A percentile compares a stretch with the other conserved stretches of the same genome.
These are phyloP conservation scores for Megaleporinus macrocephalus DNA, from an alignment of 2,113 vertebrate species.

Conservation along the genomic window DNA sequence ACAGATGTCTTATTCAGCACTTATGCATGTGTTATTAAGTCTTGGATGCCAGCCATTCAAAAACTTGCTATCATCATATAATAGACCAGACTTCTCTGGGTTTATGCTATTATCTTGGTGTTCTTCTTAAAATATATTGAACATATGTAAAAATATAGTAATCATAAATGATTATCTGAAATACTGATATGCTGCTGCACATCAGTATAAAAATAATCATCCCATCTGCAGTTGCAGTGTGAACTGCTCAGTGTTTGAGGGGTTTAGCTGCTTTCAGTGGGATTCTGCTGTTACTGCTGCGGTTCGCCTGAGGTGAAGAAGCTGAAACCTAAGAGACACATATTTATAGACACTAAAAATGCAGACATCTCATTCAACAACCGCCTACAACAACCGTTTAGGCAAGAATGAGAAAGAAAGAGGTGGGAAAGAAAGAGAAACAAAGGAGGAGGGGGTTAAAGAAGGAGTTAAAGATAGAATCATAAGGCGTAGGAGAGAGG, in stretches of 20 bases:
- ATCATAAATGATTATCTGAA: too few relatives aligned
- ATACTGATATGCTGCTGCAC: too few relatives aligned
- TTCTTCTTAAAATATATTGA: too few relatives aligned
- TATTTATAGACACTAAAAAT: conserved; percentile 39
- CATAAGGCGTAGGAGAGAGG: not conserved
- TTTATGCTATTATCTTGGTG: too few relatives aligned
- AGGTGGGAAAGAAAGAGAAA: not conserved
- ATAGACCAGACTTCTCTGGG: too few relatives aligned
- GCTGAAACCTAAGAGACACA: conserved; percentile 7
- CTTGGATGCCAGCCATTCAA: too few relatives aligned
- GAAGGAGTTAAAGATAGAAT: not conserved
- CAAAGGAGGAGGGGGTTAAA: conserved; percentile 3
- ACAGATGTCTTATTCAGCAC: too few relatives aligned
- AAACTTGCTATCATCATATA: too few relatives aligned
- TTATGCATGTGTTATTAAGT: too few relatives aligned
- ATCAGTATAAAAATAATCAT: too few relatives aligned
- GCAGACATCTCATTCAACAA: conserved; percentile 1
- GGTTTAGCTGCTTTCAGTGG: not conserved
- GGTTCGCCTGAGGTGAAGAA: not conserved
- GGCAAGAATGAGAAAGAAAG: conserved; percentile 4
- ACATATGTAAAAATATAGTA: too few relatives aligned
- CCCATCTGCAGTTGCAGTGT: too few relatives aligned
- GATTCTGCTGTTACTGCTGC: not conserved
- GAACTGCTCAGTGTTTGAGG: not conserved
- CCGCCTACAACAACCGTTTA: conserved; percentile 2